A percentile compares a stretch with the other conserved stretches of the same genome.
Conservation (phyloP, 1,140 invertebrate genomes). For the Harlomillsia oculata region DNA sequence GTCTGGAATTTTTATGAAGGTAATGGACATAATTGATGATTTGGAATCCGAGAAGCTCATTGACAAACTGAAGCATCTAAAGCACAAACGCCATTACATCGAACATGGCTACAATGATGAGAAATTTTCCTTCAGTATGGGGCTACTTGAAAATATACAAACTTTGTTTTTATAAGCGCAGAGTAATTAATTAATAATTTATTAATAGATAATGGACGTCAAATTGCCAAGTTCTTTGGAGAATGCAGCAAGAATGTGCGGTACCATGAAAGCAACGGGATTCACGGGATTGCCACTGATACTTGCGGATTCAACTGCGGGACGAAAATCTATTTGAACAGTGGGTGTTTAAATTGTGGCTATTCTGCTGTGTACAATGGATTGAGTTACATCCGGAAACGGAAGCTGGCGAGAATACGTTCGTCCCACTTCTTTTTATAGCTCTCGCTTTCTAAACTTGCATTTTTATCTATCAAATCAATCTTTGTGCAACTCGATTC, state of each 20-base stretch:
- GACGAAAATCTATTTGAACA: conserved; percentile 23
- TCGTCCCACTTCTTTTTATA: neutral
- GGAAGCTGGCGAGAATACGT: conserved; percentile 18
- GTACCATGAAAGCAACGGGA: conserved; percentile 26
- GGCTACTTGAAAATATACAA: neutral
- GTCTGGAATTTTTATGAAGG: neutral
- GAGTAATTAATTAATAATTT: neutral
- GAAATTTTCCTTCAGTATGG: conserved; percentile 26
- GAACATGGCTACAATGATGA: conserved; percentile 31
- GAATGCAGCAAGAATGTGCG: conserved; percentile 21
- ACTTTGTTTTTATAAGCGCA: neutral
- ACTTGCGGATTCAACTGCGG: conserved; percentile 23
- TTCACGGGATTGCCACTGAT: conserved; percentile 29
- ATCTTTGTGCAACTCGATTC: neutral
- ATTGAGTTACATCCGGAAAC: conserved; percentile 22
- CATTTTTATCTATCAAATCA: neutral
- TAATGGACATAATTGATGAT: conserved; percentile 23
- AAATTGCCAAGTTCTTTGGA: conserved; percentile 28
- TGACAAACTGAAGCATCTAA: conserved; percentile 16
- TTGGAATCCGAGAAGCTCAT: conserved; percentile 13
- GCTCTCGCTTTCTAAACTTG: neutral
- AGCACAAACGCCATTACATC: conserved; percentile 23
- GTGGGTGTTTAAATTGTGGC: conserved; percentile 26
- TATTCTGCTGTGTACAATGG: conserved; percentile 28
- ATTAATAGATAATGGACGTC: conserved; percentile 22